Evolutionary conservation across 2,888 invertebrate genomes (phyloP).

Genomic region (Trisateles emortualis): DNA sequence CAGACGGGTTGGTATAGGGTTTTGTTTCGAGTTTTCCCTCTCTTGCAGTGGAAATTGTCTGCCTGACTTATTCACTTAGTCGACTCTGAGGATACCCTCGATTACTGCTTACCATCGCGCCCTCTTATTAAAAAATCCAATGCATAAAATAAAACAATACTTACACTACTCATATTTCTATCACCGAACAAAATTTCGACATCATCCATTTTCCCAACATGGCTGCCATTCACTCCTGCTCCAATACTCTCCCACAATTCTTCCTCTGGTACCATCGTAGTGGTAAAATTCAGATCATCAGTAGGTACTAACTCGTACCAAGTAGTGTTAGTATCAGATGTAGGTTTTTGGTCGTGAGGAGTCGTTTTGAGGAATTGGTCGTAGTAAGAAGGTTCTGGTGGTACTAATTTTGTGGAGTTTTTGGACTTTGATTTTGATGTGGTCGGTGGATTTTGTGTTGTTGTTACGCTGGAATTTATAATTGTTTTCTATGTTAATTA

Average conservation of each 20-base stretch:
- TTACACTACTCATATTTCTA: constrained; percentile 60
- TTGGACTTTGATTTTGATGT: constrained; percentile 52
- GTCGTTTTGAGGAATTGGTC: constrained; percentile 83
- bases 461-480: constrained; percentile 55
- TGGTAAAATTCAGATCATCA: constrained; percentile 65
- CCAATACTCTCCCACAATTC: constrained; percentile 78
- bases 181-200: constrained; percentile 82
- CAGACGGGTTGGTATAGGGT: too few species aligned
- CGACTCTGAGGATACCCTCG: too few species aligned
- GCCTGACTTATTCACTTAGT: too few species aligned
- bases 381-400: constrained; percentile 75
- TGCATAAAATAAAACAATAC: too few species aligned
- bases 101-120: too few species aligned
- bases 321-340: constrained; percentile 64
- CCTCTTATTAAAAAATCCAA: too few species aligned
- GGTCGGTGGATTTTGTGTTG: constrained; percentile 50
- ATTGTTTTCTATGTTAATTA: too few species aligned
- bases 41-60: too few species aligned
- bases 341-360: constrained; percentile 54
- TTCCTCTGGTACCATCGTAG: constrained; percentile 64
- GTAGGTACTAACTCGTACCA: constrained; percentile 77
- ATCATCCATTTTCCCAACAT: constrained; percentile 72
- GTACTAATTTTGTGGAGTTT: constrained; percentile 61
- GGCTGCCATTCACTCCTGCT: constrained; percentile 61
- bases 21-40: too few species aligned